Base-by-base conservation (phyloP, 2,113 vertebrate species). In the Helogale parvula region DNA sequence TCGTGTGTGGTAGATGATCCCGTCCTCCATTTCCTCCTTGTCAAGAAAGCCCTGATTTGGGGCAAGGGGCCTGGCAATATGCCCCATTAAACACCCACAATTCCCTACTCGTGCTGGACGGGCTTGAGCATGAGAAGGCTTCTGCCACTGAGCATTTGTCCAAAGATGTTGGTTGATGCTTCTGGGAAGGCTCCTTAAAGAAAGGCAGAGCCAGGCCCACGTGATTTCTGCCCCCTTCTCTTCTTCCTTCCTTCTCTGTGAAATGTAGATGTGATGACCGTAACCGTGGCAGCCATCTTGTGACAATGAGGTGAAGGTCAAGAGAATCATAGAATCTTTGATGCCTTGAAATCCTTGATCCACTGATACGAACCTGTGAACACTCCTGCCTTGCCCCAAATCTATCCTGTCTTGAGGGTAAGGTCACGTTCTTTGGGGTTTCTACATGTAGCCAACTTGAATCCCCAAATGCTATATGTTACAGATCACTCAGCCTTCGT, bases 1-100 rank as follows among this genome's bases (percentile, higher is more conserved):
- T 47, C 17, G 0, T 0, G 3, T 6, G 65, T n/a, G 31, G 38
- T 7, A 50, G 65, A n/a, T 2, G 13, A 1, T 11, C 83, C 9
- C 84, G 17, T 27, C 35, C 25, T 45, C 68, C n/a, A 31, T 52
- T n/a, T 79, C 7, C 21, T 66, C 72, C 57, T 31, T 38, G 11
- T 10, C 21, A 25, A 54, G 84, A 60, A 71, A 38, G 15, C 69
- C n/a, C 41, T 27, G n/a, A 27, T 27, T 2, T 27, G 7, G 52
- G 50, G 4, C 9, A 2, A 81, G 29, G 16, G n/a, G n/a, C 8
- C 41, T 29, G 23, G 69, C 35, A 41, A 1, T 6, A 47, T 29
- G 19, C 15, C 85, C 81, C 19, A 27, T 15, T n/a, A 21, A 38
- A 80, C 8, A 35, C 74, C 72, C 5, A 25, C 7, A 17, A 3